Evolutionary conservation across 2,888 invertebrate genomes (phyloP).

Genomic region (Ommatoiulus sabulosus): DNA sequence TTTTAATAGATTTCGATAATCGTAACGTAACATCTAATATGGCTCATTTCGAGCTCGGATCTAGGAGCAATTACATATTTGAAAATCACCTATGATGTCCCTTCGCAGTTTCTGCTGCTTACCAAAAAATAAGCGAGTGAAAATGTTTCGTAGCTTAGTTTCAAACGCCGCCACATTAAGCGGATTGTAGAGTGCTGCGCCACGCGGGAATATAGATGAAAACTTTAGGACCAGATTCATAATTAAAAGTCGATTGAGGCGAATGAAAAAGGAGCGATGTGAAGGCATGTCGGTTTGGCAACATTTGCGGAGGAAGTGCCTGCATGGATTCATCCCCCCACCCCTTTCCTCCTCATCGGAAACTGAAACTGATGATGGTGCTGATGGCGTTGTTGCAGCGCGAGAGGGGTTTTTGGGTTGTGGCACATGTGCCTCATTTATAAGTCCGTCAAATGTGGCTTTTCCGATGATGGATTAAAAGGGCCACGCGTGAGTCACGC

Average conservation of each 20-base stretch:
- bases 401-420: not conserved
- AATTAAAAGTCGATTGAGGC: conserved; percentile 34
- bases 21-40: no score
- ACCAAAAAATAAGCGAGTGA: no score
- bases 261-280: conserved; percentile 20
- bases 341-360: no score
- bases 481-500: not conserved
- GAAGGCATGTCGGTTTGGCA: not conserved
- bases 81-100: no score
- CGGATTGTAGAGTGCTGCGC: not conserved
- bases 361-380: no score
- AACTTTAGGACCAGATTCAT: conserved; percentile 20
- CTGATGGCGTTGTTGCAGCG: no score
- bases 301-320: not conserved
- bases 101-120: no score
- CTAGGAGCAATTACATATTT: no score
- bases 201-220: not conserved
- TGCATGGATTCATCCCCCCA: no score
- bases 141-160: no score
- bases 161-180: not conserved
- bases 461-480: conserved; percentile 22
- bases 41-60: no score
- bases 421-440: conserved; percentile 15
- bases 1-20: no score
- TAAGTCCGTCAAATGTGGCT: conserved; percentile 2